These are phyloP conservation scores for Romanogobio albipinnatus DNA, from an alignment of 2,113 vertebrate genomes.

Conservation along the genomic window DNA sequence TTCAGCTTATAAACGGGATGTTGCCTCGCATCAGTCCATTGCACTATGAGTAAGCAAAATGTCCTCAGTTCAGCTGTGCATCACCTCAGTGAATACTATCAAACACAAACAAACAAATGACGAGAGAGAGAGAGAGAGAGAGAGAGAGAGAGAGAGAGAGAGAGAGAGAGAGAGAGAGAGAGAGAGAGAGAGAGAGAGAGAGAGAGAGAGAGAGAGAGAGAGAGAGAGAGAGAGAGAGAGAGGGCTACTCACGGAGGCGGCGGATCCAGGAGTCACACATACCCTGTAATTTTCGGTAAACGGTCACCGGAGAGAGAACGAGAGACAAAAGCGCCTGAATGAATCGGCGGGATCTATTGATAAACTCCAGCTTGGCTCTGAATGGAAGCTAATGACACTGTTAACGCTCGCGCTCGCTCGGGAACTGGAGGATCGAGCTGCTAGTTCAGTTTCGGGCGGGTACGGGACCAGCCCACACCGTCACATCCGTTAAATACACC, in stretches of 20 bases:
- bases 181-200: constrained; percentile 21
- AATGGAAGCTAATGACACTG: background rate
- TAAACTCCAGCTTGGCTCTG: constrained; percentile 19
- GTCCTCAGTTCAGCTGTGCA: background rate
- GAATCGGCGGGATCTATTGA: constrained; percentile 32
- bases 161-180: constrained; percentile 37
- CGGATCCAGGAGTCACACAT: constrained; percentile 72
- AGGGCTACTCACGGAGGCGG: constrained; percentile 69
- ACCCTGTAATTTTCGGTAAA: constrained; percentile 62
- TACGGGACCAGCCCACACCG: constrained; percentile 44
- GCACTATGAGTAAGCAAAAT: constrained; percentile 70
- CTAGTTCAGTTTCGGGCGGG: constrained; percentile 19
- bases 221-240: constrained; percentile 21
- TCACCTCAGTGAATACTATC: background rate
- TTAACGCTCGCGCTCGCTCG: background rate
- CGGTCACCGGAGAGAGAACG: constrained; percentile 45
- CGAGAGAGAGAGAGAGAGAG: constrained; percentile 35
- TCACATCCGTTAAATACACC: constrained; percentile 36
- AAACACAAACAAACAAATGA: constrained; percentile 19
- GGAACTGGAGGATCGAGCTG: background rate
- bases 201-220: constrained; percentile 35
- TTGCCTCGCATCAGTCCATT: constrained; percentile 24
- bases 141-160: constrained; percentile 29
- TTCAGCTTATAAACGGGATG: background rate
- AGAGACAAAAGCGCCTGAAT: constrained; percentile 39